Percentiles rank a stretch among this genome's conserved stretches.
phyloP scores from a whole-genome alignment of 2,888 invertebrate species.

The Baccha elongata region DNA sequence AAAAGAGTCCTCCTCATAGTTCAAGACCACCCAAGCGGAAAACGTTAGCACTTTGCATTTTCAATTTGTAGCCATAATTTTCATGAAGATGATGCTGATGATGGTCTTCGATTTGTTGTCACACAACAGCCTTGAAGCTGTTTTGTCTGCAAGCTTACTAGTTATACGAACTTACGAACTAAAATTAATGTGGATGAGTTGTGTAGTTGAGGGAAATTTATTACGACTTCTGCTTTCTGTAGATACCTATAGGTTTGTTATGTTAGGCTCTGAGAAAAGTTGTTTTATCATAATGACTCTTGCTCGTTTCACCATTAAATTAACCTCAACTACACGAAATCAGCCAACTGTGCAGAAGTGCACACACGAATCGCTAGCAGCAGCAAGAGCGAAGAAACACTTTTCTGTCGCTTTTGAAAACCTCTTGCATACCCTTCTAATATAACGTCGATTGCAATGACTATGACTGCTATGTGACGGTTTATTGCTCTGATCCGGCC shows the following conservation, averaged over 20 bases:
- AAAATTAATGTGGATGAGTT: not conserved
- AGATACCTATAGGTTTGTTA: not conserved
- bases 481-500: constrained; percentile 63
- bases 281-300: constrained; percentile 61
- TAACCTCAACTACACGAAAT: constrained; percentile 64
- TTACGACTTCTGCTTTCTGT: constrained; percentile 46
- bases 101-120: constrained; percentile 59
- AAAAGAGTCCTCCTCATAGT: not conserved
- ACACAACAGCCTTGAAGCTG: not conserved
- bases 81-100: constrained; percentile 40
- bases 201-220: constrained; percentile 45
- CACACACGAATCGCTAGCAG: not conserved
- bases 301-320: constrained; percentile 67
- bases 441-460: not conserved
- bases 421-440: not conserved
- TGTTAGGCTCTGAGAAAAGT: constrained; percentile 11
- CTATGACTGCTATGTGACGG: constrained; percentile 19
- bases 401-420: not conserved
- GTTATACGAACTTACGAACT: not conserved
- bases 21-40: constrained; percentile 15
- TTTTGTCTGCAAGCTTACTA: not conserved
- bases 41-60: constrained; percentile 58
- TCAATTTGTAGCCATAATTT: constrained; percentile 56
- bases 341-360: constrained; percentile 37
- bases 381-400: not conserved